Percentiles rank a stretch among this genome's conserved stretches.
Evolutionary conservation across 64 coral and sea anemone species (phyloP).

Genomic region (Catalaphyllia jardinei): DNA sequence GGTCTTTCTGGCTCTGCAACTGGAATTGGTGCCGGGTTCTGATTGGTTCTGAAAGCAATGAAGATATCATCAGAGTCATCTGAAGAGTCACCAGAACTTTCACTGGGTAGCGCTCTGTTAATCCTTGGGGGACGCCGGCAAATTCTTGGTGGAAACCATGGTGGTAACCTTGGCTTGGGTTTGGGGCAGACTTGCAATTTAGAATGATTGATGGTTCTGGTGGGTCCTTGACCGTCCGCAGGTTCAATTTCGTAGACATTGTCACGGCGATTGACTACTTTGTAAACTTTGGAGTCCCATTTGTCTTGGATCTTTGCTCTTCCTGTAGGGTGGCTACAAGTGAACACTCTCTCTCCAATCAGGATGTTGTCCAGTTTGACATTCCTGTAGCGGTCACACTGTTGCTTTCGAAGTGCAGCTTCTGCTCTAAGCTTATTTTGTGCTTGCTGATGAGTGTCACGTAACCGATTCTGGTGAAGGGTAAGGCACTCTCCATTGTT

Average conservation of each 20-base stretch:
- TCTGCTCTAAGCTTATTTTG: neutral
- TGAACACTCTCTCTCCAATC: neutral
- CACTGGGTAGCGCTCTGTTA: too few species aligned
- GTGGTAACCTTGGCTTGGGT: too few species aligned
- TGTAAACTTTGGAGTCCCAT: conserved; percentile 48
- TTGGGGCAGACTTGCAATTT: conserved; percentile 24
- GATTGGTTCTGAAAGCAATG: too few species aligned
- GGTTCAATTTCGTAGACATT: conserved; percentile 63
- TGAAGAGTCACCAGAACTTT: too few species aligned
- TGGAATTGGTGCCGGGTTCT: too few species aligned
- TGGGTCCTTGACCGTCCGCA: conserved; percentile 35
- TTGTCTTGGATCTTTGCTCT: conserved; percentile 61
- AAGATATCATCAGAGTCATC: too few species aligned
- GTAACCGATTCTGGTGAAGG: neutral
- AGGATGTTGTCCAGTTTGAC: neutral
- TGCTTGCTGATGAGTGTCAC: neutral
- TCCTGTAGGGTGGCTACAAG: neutral
- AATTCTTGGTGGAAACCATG: too few species aligned
- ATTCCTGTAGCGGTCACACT: neutral
- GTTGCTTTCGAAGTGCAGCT: neutral
- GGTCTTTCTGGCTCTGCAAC: too few species aligned
- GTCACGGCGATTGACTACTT: conserved; percentile 40
- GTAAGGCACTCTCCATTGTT: too few species aligned
- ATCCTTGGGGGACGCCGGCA: too few species aligned
- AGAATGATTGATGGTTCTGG: conserved; percentile 38